Percentiles rank a stretch among this genome's conserved stretches.
Evolutionary conservation across 2,113 vertebrate genomes (phyloP).

Genomic region (Leptobrachium ailaonicum): DNA sequence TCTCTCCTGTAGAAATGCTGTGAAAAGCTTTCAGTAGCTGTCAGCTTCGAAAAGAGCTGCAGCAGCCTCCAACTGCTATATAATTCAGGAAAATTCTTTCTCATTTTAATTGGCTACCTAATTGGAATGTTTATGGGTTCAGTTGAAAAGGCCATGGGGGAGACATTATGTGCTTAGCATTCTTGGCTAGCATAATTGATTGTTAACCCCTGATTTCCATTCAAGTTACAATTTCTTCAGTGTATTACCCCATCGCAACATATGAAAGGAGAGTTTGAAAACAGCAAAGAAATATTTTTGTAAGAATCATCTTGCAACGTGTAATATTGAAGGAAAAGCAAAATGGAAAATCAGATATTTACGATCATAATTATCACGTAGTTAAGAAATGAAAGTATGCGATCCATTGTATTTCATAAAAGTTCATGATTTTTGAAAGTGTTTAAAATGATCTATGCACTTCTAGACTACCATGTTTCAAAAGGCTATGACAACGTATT

Average conservation of each 20-base stretch:
- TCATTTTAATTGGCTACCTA: slow-evolving; percentile 94
- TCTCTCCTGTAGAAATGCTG: slow-evolving; percentile 71
- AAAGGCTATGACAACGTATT: too few species aligned
- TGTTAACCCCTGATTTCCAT: slow-evolving; percentile 52
- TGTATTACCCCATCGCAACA: not conserved
- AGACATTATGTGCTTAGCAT: slow-evolving; percentile 78
- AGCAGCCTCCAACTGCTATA: slow-evolving; percentile 71
- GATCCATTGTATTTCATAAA: too few species aligned
- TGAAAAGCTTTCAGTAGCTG: slow-evolving; percentile 76
- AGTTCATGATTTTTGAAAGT: too few species aligned
- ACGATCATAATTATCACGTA: too few species aligned
- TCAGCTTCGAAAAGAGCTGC: slow-evolving; percentile 69
- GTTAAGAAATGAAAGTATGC: too few species aligned
- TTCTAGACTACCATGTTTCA: too few species aligned
- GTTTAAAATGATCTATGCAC: too few species aligned
- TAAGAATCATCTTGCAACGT: too few species aligned
- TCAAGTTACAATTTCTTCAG: not conserved
- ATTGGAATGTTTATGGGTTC: slow-evolving; percentile 94
- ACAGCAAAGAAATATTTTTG: too few species aligned
- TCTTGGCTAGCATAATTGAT: slow-evolving; percentile 71
- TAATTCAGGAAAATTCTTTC: slow-evolving; percentile 79
- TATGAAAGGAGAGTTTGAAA: not conserved
- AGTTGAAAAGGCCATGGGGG: slow-evolving; percentile 78
- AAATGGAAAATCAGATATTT: too few species aligned
- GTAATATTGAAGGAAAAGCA: too few species aligned